Evolutionary conservation across 2,113 vertebrate species (phyloP).

Genomic region (Boulengeromyrus knoepffleri): DNA sequence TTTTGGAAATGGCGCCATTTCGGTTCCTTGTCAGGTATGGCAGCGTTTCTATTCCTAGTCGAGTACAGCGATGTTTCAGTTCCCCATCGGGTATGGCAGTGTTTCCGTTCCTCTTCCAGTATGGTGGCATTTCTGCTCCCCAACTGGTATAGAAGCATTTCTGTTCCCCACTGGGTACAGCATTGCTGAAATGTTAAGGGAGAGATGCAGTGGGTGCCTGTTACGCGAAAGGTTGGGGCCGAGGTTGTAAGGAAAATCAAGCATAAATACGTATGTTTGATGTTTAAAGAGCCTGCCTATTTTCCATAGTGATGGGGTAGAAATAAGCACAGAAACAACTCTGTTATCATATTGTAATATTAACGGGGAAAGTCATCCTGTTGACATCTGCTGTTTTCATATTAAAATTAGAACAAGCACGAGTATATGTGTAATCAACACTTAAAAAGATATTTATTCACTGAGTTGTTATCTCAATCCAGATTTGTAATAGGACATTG

Average conservation of each 20-base stretch:
- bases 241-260: background rate
- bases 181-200: background rate
- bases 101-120: background rate
- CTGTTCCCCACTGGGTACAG: background rate
- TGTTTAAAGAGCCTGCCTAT: background rate
- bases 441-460: constrained; percentile 14
- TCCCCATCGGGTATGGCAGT: background rate
- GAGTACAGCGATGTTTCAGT: background rate
- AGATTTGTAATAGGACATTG: constrained; percentile 14
- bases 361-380: background rate
- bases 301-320: background rate
- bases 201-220: background rate
- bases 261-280: background rate
- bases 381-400: background rate
- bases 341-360: constrained; percentile 8
- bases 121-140: background rate
- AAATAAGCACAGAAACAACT: background rate
- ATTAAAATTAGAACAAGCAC: constrained; percentile 7
- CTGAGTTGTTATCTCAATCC: constrained; percentile 7
- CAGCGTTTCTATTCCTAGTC: background rate
- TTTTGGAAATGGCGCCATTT: background rate
- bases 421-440: constrained; percentile 12
- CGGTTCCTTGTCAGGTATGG: background rate
- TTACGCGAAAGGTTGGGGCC: background rate
- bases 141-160: background rate